Percentiles rank a stretch among this genome's conserved stretches.
Evolutionary conservation across 92 coral and sea anemone species (phyloP).

Genomic region (Parazoanthus atlanticus): DNA sequence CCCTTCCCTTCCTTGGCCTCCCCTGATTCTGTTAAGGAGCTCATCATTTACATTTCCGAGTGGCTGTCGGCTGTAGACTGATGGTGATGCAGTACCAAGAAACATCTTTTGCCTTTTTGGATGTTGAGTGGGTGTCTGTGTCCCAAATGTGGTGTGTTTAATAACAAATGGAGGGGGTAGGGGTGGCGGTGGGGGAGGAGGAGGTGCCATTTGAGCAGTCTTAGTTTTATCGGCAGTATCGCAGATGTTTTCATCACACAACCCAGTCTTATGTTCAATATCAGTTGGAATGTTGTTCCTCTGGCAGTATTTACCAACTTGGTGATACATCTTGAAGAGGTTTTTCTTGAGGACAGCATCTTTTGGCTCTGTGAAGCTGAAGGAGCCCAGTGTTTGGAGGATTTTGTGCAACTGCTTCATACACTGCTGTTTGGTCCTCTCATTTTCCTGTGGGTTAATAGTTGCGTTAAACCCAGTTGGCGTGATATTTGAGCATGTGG

Average conservation of each 20-base stretch:
- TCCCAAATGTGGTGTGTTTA: neutral
- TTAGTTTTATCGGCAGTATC: neutral
- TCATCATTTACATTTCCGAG: slow-evolving; percentile 68
- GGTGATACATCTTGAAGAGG: slow-evolving; percentile 76
- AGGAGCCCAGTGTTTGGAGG: slow-evolving; percentile 70
- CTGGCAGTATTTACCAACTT: slow-evolving; percentile 79
- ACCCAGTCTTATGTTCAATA: neutral
- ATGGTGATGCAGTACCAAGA: slow-evolving; percentile 15
- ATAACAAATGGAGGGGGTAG: slow-evolving; percentile 31
- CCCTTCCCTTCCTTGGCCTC: slow-evolving; percentile 58
- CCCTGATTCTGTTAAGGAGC: slow-evolving; percentile 60
- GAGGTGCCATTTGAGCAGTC: slow-evolving; percentile 9
- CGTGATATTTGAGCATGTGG: no score
- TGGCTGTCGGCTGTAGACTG: slow-evolving; percentile 36
- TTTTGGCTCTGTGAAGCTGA: slow-evolving; percentile 65
- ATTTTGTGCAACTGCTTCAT: slow-evolving; percentile 59
- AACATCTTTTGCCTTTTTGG: slow-evolving; percentile 17
- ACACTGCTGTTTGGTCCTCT: slow-evolving; percentile 57
- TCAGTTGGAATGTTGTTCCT: slow-evolving; percentile 57
- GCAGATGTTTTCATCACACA: neutral
- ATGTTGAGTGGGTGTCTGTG: slow-evolving; percentile 31
- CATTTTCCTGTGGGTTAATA: slow-evolving; percentile 66
- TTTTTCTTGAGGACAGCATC: slow-evolving; percentile 71
- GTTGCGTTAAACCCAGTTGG: neutral
- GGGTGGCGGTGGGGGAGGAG: slow-evolving; percentile 45